Conservation (phyloP, 1,140 invertebrate species). For the Elysia chlorotica region DNA sequence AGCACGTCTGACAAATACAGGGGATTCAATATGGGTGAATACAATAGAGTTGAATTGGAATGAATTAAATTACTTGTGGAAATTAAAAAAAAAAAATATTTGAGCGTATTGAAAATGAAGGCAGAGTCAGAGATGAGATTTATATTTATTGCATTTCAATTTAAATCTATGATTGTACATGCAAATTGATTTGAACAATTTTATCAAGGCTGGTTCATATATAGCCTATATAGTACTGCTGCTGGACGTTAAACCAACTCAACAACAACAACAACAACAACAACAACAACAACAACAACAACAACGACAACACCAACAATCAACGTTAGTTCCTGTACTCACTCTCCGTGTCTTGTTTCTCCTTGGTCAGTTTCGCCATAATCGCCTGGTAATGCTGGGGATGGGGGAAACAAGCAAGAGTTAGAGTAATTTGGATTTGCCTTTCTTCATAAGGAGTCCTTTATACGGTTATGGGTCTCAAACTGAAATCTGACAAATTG, state of each 20-base stretch:
- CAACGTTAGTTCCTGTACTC: neutral
- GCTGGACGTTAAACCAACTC: neutral
- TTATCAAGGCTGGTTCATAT: neutral
- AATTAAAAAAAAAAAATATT: neutral
- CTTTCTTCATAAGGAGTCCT: too few species aligned
- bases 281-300: neutral
- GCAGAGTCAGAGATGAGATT: neutral
- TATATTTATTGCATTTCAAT: too few species aligned
- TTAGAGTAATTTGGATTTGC: too few species aligned
- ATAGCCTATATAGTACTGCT: neutral
- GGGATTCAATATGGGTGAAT: too few species aligned
- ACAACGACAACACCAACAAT: neutral
- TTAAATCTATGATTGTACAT: neutral
- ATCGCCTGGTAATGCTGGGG: conserved; percentile 7
- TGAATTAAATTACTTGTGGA: neutral
- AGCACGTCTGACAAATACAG: neutral
- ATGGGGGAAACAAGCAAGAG: too few species aligned
- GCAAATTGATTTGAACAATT: neutral
- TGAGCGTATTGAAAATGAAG: neutral
- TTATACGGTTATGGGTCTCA: too few species aligned
- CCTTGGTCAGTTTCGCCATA: neutral
- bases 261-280: neutral
- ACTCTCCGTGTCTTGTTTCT: conserved; percentile 1
- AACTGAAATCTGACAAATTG: too few species aligned
- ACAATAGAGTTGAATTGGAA: neutral